Base-by-base conservation (phyloP, 2,113 vertebrate genomes). In the Monopterus albus region DNA sequence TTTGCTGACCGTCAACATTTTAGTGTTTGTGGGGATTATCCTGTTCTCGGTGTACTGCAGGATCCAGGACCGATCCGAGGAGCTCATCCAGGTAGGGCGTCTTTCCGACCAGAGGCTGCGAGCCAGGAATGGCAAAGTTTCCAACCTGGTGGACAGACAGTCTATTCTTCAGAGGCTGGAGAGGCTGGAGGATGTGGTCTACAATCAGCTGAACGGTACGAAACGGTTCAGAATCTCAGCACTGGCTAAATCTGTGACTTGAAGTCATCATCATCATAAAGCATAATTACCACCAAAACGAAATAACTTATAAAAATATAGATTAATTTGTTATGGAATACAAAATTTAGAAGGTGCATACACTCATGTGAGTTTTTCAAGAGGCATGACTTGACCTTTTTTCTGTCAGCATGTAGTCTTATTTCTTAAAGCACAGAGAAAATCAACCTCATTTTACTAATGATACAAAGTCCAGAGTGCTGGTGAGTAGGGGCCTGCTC, bases 1-100 rank as follows among this genome's bases (percentile, higher is more conserved):
- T 96, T 95, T 99, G 95, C 95, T 98, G 95, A 98, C 97, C 80
- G 96, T 98, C 82, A 99, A 98, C 94, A 98, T 99, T 77, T 84
- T 98, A 72, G 96, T 97, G 84, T 98, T 98, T 58, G 95, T 97
- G 86, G 98, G 96, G 52, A 96, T 99, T 88, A 94, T 98, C 83
- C 90, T 99, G 79, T 99, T 99, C 93, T 98, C 97, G 31, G 96
- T 95, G 21, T 99, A 98, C 95, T 99, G 97, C 94, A 94, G 97
- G 92, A 95, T 98, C 85, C 96, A 96, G 88, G 96, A 95, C 90
- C 95, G 97, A 63, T 95, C 96, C 20, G 95, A 95, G 78, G 95
- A 96, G 90, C 92, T 96, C 81, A 94, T 95, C 79, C 96, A 96
- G 92, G 87, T 95, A 14, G 96, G 95, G 79, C 92, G 95, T 73